A percentile compares a stretch with the other conserved stretches of the same genome.
Conservation (phyloP, 2,888 invertebrate genomes). For the Limnephilus marmoratus region DNA sequence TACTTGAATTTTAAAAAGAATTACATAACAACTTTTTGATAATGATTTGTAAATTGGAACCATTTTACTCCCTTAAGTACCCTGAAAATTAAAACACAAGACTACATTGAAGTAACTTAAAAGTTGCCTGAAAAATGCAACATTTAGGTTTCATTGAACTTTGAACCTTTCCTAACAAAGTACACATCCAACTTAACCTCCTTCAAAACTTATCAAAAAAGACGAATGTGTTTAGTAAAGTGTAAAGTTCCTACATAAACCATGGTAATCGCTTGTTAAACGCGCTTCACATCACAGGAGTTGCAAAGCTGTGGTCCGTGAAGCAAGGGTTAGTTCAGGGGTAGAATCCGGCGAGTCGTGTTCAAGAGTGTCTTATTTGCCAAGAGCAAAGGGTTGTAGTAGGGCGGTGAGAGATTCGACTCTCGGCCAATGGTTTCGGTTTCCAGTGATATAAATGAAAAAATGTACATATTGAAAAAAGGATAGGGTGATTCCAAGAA, state of each 20-base stretch:
- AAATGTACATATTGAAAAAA: background rate
- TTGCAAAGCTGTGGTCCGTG: slow-evolving; percentile 11
- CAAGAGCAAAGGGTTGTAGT: background rate
- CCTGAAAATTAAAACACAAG: too few relatives aligned
- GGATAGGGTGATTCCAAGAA: background rate
- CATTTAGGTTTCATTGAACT: background rate
- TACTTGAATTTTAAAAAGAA: too few relatives aligned
- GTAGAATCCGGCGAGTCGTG: background rate
- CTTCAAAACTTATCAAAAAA: slow-evolving; percentile 19
- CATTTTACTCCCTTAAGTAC: background rate
- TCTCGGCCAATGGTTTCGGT: background rate
- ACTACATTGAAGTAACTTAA: background rate
- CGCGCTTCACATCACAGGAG: slow-evolving; percentile 12
- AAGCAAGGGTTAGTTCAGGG: slow-evolving; percentile 11
- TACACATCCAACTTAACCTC: background rate
- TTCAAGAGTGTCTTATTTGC: background rate
- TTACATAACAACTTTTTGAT: too few relatives aligned
- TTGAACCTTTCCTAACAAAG: background rate
- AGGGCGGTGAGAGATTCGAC: background rate
- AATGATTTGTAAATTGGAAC: background rate
- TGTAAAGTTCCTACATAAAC: slow-evolving; percentile 32
- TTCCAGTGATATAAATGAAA: background rate
- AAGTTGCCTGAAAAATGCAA: background rate
- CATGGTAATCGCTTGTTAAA: slow-evolving; percentile 44
- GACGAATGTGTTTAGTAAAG: slow-evolving; percentile 3